Evolutionary conservation across 2,888 invertebrate genomes (phyloP), one percentile per base, ranked within the genome.

Genomic region (Euspilapteryx auroguttella): DNA sequence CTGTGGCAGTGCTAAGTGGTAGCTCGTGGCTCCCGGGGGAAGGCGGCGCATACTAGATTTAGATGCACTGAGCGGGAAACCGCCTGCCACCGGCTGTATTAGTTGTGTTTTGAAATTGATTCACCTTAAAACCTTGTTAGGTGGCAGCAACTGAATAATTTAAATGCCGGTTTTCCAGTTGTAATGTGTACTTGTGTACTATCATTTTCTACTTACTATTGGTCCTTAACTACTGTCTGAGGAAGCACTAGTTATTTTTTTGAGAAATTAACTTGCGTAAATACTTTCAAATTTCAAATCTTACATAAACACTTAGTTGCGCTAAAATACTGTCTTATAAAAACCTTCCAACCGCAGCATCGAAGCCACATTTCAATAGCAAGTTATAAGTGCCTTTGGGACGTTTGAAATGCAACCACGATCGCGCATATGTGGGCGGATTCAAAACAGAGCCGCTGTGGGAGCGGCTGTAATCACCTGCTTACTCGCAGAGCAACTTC

Each of bases 1-100:
- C 55, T 55, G 49, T 48, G 43, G 40, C 48, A 55, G 61, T 56
- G 62, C 57, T 71, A 71, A 71, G 73, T 69, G 64, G 63, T 47
- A 58, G 61, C 69, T 64, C 65, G 69, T 66, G 64, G 64, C 47
- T 41, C 37, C 39, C 44, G 37, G 59, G 53, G 63, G 53, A 41
- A 40, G 43, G 36, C 42, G 44, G 54, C 56, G 63, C 56, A 64
- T 55, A 48, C 51, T 41, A 49, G 54, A 50, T 52, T 65, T 58
- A 61, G 57, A 49, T 69, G 64, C 64, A 64, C 63, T 59, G 63
- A 65, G 65, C 38, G 59, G 61, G 47, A 40, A 57, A 58, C 63
- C 62, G 10, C 13, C 29, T 55, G 44, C 47, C 46, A 49, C 47
- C 55, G 61, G 56, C 65, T 57, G 58, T 62, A 63, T 61, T 45